Percentiles rank a stretch among this genome's conserved stretches.
These are phyloP conservation scores for Axea sp. DNA, from an alignment of 2,888 invertebrate species.

Conservation along the genomic window DNA sequence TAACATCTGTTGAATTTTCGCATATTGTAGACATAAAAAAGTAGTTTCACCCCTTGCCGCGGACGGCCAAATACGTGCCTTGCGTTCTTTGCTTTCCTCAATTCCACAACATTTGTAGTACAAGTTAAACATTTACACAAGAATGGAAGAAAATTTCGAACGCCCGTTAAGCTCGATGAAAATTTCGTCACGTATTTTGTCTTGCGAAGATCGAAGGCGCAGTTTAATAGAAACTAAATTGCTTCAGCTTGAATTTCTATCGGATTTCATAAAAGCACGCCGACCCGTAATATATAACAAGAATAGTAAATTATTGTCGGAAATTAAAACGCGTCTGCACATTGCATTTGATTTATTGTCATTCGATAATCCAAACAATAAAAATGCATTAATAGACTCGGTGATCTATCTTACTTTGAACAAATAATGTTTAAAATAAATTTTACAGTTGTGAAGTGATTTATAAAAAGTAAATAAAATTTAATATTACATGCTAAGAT, in stretches of 20 bases:
- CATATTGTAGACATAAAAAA: conserved; percentile 15
- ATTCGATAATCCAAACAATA: conserved; percentile 37
- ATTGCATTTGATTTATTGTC: conserved; percentile 41
- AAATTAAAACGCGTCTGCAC: conserved; percentile 51
- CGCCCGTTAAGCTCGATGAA: conserved; percentile 1
- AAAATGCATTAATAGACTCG: conserved; percentile 18
- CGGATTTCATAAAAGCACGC: conserved; percentile 23
- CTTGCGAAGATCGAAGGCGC: conserved; percentile 5
- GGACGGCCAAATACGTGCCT: too few relatives aligned
- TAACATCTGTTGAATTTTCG: conserved; percentile 35
- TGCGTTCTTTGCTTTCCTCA: neutral
- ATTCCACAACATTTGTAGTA: conserved; percentile 29
- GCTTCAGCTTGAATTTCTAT: conserved; percentile 12
- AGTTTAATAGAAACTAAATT: conserved; percentile 40
- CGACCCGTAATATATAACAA: conserved; percentile 34
- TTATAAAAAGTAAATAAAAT: too few relatives aligned
- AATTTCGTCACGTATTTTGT: conserved; percentile 44
- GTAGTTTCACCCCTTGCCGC: conserved; percentile 6
- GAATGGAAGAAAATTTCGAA: conserved; percentile 23
- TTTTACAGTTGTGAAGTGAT: too few relatives aligned
- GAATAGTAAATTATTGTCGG: conserved; percentile 49
- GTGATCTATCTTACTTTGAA: neutral
- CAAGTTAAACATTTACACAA: conserved; percentile 34
- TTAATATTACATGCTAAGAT: too few relatives aligned
- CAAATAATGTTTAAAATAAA: too few relatives aligned